phyloP scores from a whole-genome alignment of 2,797 vertebrate species.

The Gadopsis marmoratus region DNA sequence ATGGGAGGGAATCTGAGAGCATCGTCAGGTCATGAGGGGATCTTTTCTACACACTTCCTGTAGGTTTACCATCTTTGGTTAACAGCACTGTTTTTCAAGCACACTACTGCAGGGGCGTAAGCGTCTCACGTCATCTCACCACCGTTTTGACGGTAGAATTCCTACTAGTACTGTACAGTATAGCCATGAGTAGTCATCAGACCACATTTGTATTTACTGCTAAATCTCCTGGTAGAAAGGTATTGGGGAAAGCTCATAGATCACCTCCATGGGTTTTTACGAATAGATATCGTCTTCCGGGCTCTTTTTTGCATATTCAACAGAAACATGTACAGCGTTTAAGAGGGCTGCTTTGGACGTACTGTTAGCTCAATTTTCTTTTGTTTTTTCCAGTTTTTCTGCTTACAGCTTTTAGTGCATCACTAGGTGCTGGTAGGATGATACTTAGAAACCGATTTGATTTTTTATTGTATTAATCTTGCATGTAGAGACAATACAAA shows the following conservation, averaged over 20 bases:
- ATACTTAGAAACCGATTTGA: slow-evolving; percentile 79
- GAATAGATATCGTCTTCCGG: slow-evolving; percentile 82
- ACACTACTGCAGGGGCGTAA: slow-evolving; percentile 77
- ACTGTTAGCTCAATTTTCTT: slow-evolving; percentile 79
- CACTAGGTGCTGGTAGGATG: slow-evolving; percentile 82
- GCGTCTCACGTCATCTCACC: slow-evolving; percentile 56
- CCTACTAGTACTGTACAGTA: slow-evolving; percentile 78
- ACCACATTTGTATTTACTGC: slow-evolving; percentile 71
- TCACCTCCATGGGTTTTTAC: slow-evolving; percentile 68
- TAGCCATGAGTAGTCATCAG: slow-evolving; percentile 73
- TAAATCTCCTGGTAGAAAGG: slow-evolving; percentile 61
- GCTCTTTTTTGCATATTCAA: slow-evolving; percentile 76
- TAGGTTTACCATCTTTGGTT: slow-evolving; percentile 73
- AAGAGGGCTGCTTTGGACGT: slow-evolving; percentile 88
- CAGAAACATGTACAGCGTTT: slow-evolving; percentile 82
- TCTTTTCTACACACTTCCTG: slow-evolving; percentile 75
- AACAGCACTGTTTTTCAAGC: slow-evolving; percentile 83
- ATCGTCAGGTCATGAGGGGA: slow-evolving; percentile 51
- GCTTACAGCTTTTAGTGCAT: slow-evolving; percentile 86
- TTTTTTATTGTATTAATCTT: slow-evolving; percentile 85
- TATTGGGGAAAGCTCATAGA: slow-evolving; percentile 65
- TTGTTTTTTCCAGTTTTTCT: slow-evolving; percentile 58
- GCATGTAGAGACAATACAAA: slow-evolving; percentile 85
- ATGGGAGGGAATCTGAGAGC: slow-evolving; percentile 66
- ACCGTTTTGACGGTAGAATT: slow-evolving; percentile 73